Evolutionary conservation across 2,113 vertebrate species (phyloP), one percentile per base, ranked within the genome.

Genomic region (Naja naja): DNA sequence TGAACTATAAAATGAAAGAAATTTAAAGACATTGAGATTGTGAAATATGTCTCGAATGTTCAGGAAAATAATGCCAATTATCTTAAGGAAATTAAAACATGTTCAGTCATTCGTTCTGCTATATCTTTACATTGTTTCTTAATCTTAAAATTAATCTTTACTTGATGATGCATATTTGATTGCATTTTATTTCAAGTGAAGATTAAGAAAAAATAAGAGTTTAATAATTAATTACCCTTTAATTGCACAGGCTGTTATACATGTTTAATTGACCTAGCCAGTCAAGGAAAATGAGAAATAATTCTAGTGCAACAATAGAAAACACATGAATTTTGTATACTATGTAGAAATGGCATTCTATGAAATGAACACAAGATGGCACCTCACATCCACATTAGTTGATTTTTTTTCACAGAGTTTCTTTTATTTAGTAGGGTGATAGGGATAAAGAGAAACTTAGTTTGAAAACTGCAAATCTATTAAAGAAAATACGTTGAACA

Each of bases 291-390:
- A 81, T 81, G 2, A 81, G 34, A 43, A 81, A 81, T 81, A 39
- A 39, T 81, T 81, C 6, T 81, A 39, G 69, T 1, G 2, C 53
- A 18, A 9, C 89, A 4, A 9, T 91, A 81, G n/a, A 94, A 93
- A 93, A 3, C 1, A 1, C 52, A 87, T 2, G 91, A 91, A 30
- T 9, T 88, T 64, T 74, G 43, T 54, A 34, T 53, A 10, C 9
- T 58, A 3, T 25, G 3, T 22, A 3, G 23, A 14, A 34, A 60
- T 53, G 85, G 89, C 89, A 94, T 95, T 95, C n/a, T 92, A 30
- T 34, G 39, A 93, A 95, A 93, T 56, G 52, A 92, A 93, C 96
- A 94, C 90, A 27, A 95, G 96, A 95, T 95, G 96, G 97, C 93
- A 95, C 94, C 45, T 95, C 89, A 93, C 87, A 94, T 60, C 89